These are phyloP conservation scores for Megaceryle maxima DNA, from an alignment of 2,113 vertebrate genomes.

Conservation along the genomic window DNA sequence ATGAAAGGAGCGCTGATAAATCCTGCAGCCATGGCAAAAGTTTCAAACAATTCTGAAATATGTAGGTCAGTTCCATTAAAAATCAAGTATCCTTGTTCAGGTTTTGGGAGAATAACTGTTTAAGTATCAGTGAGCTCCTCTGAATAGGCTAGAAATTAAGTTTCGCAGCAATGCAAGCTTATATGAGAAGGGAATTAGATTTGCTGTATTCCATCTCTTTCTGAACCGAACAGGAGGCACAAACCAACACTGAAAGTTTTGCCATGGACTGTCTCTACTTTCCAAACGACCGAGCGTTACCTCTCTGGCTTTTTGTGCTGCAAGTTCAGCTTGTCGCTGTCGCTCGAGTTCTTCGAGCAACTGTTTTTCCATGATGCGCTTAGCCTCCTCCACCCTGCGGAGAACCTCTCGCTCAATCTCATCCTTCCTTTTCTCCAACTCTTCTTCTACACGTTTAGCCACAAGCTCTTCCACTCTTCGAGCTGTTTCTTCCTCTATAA, in stretches of 20 bases:
- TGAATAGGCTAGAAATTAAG: constrained; percentile 79
- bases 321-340: constrained; percentile 97
- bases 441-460: constrained; percentile 96
- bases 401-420: constrained; percentile 99
- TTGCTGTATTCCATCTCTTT: constrained; percentile 81
- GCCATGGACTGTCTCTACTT: constrained; percentile 92
- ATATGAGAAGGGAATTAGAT: constrained; percentile 78
- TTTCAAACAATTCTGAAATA: constrained; percentile 85
- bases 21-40: constrained; percentile 92
- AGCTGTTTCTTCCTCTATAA: constrained; percentile 98
- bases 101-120: constrained; percentile 80
- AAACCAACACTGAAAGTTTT: constrained; percentile 85
- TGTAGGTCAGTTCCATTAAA: constrained; percentile 78
- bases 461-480: constrained; percentile 97
- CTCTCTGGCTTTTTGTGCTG: constrained; percentile 98
- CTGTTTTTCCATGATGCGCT: constrained; percentile 99
- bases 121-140: constrained; percentile 79
- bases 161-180: constrained; percentile 80
- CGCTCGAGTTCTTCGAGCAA: constrained; percentile 99
- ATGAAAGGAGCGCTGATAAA: constrained; percentile 72
- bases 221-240: constrained; percentile 80
- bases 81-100: constrained; percentile 78
- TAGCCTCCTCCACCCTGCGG: constrained; percentile 96
- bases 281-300: constrained; percentile 99
- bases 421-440: constrained; percentile 96